These are phyloP conservation scores for Adoxophyes honmai DNA, from an alignment of 1,140 invertebrate genomes.

Conservation along the genomic window DNA sequence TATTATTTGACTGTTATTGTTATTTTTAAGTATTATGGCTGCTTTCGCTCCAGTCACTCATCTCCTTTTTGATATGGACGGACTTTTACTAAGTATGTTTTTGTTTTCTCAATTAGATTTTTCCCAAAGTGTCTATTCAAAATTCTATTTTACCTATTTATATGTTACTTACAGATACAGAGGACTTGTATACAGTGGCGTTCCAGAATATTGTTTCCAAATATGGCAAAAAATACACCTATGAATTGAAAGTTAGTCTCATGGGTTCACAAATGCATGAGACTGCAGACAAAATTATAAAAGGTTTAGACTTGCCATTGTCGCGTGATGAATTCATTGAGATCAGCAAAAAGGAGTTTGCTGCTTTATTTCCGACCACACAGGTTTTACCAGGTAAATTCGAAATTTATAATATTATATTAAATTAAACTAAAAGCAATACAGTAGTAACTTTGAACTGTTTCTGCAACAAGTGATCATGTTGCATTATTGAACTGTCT, in stretches of 20 bases:
- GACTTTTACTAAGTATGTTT: too few species aligned
- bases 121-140: too few species aligned
- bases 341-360: constrained; percentile 69
- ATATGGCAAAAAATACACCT: constrained; percentile 87
- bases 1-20: not conserved
- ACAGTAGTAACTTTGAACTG: too few species aligned
- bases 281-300: constrained; percentile 79
- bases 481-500: too few species aligned
- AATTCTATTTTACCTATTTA: not conserved
- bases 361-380: constrained; percentile 79
- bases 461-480: too few species aligned
- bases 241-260: constrained; percentile 83
- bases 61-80: too few species aligned
- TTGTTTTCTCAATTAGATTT: too few species aligned
- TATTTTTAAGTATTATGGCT: too few species aligned
- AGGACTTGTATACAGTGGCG: constrained; percentile 84
- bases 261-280: constrained; percentile 86
- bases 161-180: constrained; percentile 81
- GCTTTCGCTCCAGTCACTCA: too few species aligned
- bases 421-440: too few species aligned
- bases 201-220: constrained; percentile 82
- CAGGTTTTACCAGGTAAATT: constrained; percentile 82
- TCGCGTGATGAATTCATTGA: constrained; percentile 81
- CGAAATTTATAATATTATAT: constrained; percentile 17
- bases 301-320: constrained; percentile 83